These are phyloP conservation scores for Volucella zonaria DNA, from an alignment of 2,888 invertebrate genomes.

Conservation along the genomic window DNA sequence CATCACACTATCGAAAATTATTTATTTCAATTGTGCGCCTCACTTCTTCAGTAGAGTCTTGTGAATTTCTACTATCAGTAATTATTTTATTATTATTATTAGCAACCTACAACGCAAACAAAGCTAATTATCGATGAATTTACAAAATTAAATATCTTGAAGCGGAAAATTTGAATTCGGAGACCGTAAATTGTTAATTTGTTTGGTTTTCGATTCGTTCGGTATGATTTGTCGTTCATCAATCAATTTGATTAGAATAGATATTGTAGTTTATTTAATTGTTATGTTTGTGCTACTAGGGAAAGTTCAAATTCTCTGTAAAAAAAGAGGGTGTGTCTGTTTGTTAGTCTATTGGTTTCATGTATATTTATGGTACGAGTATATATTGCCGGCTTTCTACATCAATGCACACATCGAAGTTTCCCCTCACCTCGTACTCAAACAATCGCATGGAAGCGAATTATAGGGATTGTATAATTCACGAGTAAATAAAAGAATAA, in stretches of 20 bases:
- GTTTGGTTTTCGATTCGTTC: not conserved
- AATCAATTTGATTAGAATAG: not conserved
- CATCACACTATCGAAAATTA: no score
- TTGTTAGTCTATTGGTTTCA: constrained; percentile 4
- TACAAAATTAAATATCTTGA: not conserved
- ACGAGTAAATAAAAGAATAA: not conserved
- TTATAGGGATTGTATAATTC: not conserved
- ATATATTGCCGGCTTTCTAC: constrained; percentile 20
- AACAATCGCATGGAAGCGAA: not conserved
- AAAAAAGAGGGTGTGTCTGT: constrained; percentile 42
- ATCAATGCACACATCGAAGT: constrained; percentile 7
- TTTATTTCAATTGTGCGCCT: no score
- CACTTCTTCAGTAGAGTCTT: no score
- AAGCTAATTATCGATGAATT: not conserved
- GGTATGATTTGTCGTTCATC: not conserved
- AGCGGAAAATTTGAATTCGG: not conserved
- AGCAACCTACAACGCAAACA: no score
- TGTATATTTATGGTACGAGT: no score
- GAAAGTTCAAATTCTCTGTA: not conserved
- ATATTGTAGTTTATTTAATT: not conserved
- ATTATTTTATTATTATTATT: no score
- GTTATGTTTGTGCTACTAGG: not conserved
- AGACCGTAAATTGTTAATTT: not conserved
- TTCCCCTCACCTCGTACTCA: not conserved
- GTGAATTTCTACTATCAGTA: no score